Base-by-base conservation (phyloP, 2,797 vertebrate species). In the Telmatherina bonti region DNA sequence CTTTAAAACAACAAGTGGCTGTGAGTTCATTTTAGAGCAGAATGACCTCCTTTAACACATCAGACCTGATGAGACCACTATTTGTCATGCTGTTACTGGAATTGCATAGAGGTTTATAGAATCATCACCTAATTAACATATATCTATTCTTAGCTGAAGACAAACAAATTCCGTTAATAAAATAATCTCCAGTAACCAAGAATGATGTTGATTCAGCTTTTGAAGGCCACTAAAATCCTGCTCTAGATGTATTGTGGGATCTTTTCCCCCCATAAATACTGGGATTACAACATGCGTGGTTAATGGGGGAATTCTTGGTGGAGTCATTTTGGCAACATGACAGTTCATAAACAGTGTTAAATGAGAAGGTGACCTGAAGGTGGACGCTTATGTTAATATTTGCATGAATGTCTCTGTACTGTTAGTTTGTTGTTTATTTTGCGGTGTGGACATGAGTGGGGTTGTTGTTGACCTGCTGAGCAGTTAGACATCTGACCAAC, bases 81-180 rank as follows among this genome's bases (percentile, higher is more conserved):
- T 26, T 62, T 64, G 53, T 63, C 29, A 12, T n/a, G 30, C 38
- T 49, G 8, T 81, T 62, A 62, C 67, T 54, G 45, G 59, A 73
- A 57, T 43, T 30, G 54, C 43, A 4, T 43, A 58, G 72, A 0
- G 58, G 60, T 74, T 78, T 30, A 65, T 41, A 43, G 52, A 54
- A 72, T 81, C 76, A 43, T 68, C 64, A 29, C 51, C 60, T 52
- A 59, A 58, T 36, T 26, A 53, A 47, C 7, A 56, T 54, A 12
- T 54, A 66, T 59, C 76, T 64, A 76, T 75, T 83, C 9, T 68
- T 61, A 72, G 67, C 38, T 33, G 59, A 73, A 61, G 30, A 49
- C 63, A 83, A 80, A 85, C 33, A 87, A 79, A 71, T 60, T 62
- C 26, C 58, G 70, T 47, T 27, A 36, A 56, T 88, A 86, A n/a